A percentile compares a stretch with the other conserved stretches of the same genome.
Evolutionary conservation across 2,113 vertebrate species (phyloP).

Genomic region (Xyliphius kryptos): DNA sequence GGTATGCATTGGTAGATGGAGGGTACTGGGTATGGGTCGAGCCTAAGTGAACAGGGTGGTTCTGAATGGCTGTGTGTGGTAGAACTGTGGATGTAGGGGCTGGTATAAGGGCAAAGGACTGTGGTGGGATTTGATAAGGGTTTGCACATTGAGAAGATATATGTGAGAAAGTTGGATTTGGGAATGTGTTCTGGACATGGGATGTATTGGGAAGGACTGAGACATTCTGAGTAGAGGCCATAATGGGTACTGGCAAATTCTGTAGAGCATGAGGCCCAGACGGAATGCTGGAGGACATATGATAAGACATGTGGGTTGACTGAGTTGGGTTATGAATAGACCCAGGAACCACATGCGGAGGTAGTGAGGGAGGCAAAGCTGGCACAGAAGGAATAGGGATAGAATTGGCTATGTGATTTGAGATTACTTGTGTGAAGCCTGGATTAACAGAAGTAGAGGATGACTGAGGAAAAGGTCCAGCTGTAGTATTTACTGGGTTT

Average conservation of each 20-base stretch:
- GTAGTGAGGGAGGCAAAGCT: slow-evolving; percentile 19
- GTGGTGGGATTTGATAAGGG: slow-evolving; percentile 31
- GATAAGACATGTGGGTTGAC: slow-evolving; percentile 26
- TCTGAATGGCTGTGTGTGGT: slow-evolving; percentile 33
- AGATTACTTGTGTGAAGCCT: not conserved
- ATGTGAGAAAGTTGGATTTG: slow-evolving; percentile 32
- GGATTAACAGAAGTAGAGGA: slow-evolving; percentile 20
- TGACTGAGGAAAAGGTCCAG: slow-evolving; percentile 5
- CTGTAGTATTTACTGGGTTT: slow-evolving; percentile 18
- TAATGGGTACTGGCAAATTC: slow-evolving; percentile 49
- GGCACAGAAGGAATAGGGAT: slow-evolving; percentile 10
- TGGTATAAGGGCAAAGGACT: slow-evolving; percentile 26
- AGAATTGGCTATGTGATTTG: slow-evolving; percentile 17
- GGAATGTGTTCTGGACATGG: slow-evolving; percentile 30
- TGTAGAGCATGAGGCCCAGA: slow-evolving; percentile 45
- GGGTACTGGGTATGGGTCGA: slow-evolving; percentile 44
- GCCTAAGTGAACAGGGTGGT: slow-evolving; percentile 26
- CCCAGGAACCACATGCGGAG: slow-evolving; percentile 21
- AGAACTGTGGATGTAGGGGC: slow-evolving; percentile 31
- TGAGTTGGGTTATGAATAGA: slow-evolving; percentile 15
- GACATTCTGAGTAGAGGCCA: slow-evolving; percentile 37
- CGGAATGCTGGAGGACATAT: slow-evolving; percentile 22
- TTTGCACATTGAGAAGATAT: slow-evolving; percentile 41
- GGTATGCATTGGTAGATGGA: slow-evolving; percentile 44
- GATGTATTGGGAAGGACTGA: slow-evolving; percentile 18